Percentiles rank a stretch among this genome's conserved stretches.
phyloP scores from a whole-genome alignment of 2,113 vertebrate genomes.

The Plectropomus leopardus region DNA sequence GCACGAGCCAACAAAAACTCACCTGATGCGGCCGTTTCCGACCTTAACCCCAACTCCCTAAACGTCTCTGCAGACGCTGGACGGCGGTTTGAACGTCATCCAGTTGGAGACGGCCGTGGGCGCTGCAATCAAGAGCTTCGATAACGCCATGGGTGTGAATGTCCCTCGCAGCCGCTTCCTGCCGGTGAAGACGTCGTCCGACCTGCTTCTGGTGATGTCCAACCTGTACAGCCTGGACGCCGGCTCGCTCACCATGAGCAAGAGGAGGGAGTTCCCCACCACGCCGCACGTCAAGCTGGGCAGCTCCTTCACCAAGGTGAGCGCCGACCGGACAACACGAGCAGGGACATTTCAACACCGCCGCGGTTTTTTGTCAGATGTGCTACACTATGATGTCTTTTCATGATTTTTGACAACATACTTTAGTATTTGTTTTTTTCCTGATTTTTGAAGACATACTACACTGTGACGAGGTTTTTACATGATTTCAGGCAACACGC shows the following conservation, averaged over 20 bases:
- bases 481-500: no score
- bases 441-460: no score
- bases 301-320: conserved; percentile 98
- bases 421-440: no score
- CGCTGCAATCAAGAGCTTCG: conserved; percentile 96
- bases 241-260: conserved; percentile 96
- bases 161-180: conserved; percentile 98
- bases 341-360: not conserved
- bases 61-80: conserved; percentile 88
- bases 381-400: no score
- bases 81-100: conserved; percentile 96
- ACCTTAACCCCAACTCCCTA: not conserved
- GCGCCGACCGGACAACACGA: not conserved
- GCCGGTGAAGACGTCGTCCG: conserved; percentile 96
- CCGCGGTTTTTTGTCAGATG: no score
- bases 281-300: conserved; percentile 97
- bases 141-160: conserved; percentile 95
- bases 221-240: conserved; percentile 97
- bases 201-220: conserved; percentile 98
- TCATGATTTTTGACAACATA: no score
- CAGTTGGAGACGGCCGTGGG: conserved; percentile 98
- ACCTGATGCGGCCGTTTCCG: not conserved
- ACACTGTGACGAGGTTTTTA: no score
- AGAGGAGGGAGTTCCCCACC: conserved; percentile 93
- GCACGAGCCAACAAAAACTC: no score